Evolutionary conservation across 92 coral and sea anemone genomes (phyloP).

Genomic region (Diadumene lineata): DNA sequence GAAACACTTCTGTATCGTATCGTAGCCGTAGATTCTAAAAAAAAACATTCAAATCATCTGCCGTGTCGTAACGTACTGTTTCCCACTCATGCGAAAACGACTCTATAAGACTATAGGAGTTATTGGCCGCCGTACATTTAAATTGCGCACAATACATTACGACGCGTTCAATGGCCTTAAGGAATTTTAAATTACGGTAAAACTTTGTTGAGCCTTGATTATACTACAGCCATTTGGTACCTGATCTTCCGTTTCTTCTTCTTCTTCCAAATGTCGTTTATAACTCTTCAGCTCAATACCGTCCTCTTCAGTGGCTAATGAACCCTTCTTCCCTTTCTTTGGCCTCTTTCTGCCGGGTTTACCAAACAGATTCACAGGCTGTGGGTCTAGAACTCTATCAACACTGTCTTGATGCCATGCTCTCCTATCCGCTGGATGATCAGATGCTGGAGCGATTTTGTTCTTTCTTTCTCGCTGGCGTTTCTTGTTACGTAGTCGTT

Average conservation of each 20-base stretch:
- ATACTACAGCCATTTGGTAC: not conserved
- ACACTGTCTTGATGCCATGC: slow-evolving; percentile 91
- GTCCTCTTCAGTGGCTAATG: slow-evolving; percentile 62
- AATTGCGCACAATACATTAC: too few relatives aligned
- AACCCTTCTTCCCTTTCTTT: slow-evolving; percentile 30
- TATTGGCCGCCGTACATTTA: too few relatives aligned
- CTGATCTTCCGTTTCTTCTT: slow-evolving; percentile 13
- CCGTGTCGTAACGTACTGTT: too few relatives aligned
- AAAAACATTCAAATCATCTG: too few relatives aligned
- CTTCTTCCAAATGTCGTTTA: slow-evolving; percentile 39
- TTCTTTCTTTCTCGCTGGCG: slow-evolving; percentile 81
- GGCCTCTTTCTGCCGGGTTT: slow-evolving; percentile 60
- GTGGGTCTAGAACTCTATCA: slow-evolving; percentile 80
- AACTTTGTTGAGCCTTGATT: too few relatives aligned
- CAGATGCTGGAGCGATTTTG: slow-evolving; percentile 28
- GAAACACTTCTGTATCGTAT: too few relatives aligned
- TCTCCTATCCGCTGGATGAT: slow-evolving; percentile 51
- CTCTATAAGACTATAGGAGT: too few relatives aligned
- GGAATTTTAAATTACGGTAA: too few relatives aligned
- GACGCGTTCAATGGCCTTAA: too few relatives aligned
- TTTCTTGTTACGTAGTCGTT: slow-evolving; percentile 91
- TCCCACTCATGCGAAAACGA: too few relatives aligned
- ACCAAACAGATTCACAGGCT: slow-evolving; percentile 66
- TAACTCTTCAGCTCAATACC: slow-evolving; percentile 69
- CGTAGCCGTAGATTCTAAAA: too few relatives aligned